Base-by-base conservation (phyloP, 2,113 vertebrate genomes). In the Phycodurus eques region DNA sequence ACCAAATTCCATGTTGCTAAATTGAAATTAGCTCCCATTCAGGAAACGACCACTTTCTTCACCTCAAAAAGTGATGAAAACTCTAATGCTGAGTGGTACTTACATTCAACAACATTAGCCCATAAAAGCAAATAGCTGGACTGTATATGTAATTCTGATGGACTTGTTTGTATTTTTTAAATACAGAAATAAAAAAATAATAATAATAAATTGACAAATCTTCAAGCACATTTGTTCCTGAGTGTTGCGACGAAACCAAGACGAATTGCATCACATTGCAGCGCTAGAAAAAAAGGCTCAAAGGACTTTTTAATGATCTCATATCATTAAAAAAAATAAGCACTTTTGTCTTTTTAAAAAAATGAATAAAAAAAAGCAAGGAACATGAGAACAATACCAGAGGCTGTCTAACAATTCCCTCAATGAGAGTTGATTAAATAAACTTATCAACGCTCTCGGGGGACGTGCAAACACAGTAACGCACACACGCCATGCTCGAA, bases 141-240 rank as follows among this genome's bases (percentile, higher is more conserved):
- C 65, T 72, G 54, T 75, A 76, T 5, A 81, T 74, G 81, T 67
- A 77, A 33, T 74, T 0, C 79, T 70, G 44, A 72, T 62, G 78
- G 72, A 85, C 56, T 87, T 71, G 60, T 79, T 59, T 59, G 51
- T 59, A 49, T 76, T 84, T 73, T 19, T 78, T 80, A 81, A 83
- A 84, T 75, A 83, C 64, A 80, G 63, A 73, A 80, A 14, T 19
- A 54, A n/a, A 54, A 31, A 27, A 59, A 15, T 27, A 22, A 59
- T 20, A 15, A 53, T 63, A 73, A 22, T 68, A 71, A n/a, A 68
- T 64, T 22, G 66, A 76, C 76, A 67, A 74, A 43, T 51, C 5
- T 13, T 22, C 27, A 39, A 81, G 68, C 63, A 70, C 59, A 31
- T 12, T 42, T 44, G 33, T 65, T 74, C 13, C 12, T 44, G 22